These are phyloP conservation scores for Brenthis daphne DNA, from an alignment of 2,888 invertebrate species.

Conservation along the genomic window DNA sequence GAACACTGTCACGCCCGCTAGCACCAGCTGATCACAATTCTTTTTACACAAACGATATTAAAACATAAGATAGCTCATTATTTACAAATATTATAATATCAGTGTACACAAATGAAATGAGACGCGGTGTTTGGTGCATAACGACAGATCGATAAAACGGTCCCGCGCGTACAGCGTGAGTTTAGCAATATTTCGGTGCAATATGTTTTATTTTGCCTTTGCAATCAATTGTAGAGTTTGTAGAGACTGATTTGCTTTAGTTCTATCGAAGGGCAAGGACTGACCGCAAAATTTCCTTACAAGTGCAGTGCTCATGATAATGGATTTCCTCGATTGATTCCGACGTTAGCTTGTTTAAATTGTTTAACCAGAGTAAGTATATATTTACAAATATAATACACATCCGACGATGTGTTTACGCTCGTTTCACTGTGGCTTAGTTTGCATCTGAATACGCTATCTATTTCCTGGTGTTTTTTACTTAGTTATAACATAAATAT, in stretches of 20 bases:
- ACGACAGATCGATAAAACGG: slow-evolving; percentile 40
- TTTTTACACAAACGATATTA: slow-evolving; percentile 50
- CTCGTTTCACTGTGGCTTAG: slow-evolving; percentile 8
- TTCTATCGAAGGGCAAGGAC: slow-evolving; percentile 40
- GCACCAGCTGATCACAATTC: slow-evolving; percentile 67
- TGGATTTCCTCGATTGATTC: slow-evolving; percentile 64
- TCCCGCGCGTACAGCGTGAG: slow-evolving; percentile 42
- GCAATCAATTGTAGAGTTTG: slow-evolving; percentile 55
- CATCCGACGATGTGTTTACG: slow-evolving; percentile 34
- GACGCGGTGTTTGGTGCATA: slow-evolving; percentile 34
- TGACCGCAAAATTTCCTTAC: slow-evolving; percentile 41
- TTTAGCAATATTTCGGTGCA: slow-evolving; percentile 67
- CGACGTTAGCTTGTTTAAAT: slow-evolving; percentile 54
- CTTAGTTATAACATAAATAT: too few species aligned
- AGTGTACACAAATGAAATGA: slow-evolving; percentile 16
- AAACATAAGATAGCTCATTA: background rate
- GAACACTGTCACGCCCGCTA: slow-evolving; percentile 51
- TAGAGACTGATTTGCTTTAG: slow-evolving; percentile 33
- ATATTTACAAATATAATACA: slow-evolving; percentile 39
- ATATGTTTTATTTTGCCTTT: slow-evolving; percentile 53
- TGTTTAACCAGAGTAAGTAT: slow-evolving; percentile 57
- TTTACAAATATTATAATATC: too few species aligned
- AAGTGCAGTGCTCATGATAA: slow-evolving; percentile 64
- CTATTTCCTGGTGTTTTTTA: slow-evolving; percentile 1
- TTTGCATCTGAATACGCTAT: background rate